Conservation (phyloP, 2,888 invertebrate species). For the Sesia bembeciformis region DNA sequence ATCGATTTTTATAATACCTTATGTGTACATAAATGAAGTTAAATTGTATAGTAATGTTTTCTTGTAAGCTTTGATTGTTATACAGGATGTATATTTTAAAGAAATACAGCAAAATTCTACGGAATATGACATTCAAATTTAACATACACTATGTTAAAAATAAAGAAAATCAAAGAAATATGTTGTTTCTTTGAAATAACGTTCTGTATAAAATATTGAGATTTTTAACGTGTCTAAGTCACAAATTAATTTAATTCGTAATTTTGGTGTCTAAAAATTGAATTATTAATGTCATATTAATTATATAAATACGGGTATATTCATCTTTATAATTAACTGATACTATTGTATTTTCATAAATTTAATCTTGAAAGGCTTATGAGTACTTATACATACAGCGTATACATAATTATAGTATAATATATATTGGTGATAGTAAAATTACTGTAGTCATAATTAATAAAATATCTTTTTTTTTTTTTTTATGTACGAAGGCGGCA, state of each 20-base stretch:
- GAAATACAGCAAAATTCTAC: too few relatives aligned
- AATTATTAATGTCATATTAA: conserved; percentile 1
- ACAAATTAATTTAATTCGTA: conserved; percentile 16
- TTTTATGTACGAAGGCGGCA: too few relatives aligned
- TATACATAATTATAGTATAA: too few relatives aligned
- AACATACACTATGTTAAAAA: not conserved
- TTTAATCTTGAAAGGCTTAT: not conserved
- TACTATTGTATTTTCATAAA: not conserved
- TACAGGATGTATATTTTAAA: too few relatives aligned
- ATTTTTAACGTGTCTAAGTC: conserved; percentile 13
- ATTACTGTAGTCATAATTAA: too few relatives aligned
- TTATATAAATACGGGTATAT: conserved; percentile 23
- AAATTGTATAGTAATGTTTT: too few relatives aligned
- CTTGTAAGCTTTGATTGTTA: too few relatives aligned
- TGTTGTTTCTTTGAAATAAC: not conserved
- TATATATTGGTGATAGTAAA: too few relatives aligned
- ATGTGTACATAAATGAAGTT: not conserved
- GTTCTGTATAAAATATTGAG: not conserved
- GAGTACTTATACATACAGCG: not conserved
- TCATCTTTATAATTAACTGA: not conserved
- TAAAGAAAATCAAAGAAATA: too few relatives aligned
- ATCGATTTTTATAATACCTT: not conserved
- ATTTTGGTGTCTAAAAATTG: conserved; percentile 4
- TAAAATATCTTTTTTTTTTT: too few relatives aligned
- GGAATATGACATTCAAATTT: too few relatives aligned